Evolutionary conservation across 2,888 invertebrate species (phyloP), one percentile per base, ranked within the genome.

Genomic region (Chloromyia formosa): DNA sequence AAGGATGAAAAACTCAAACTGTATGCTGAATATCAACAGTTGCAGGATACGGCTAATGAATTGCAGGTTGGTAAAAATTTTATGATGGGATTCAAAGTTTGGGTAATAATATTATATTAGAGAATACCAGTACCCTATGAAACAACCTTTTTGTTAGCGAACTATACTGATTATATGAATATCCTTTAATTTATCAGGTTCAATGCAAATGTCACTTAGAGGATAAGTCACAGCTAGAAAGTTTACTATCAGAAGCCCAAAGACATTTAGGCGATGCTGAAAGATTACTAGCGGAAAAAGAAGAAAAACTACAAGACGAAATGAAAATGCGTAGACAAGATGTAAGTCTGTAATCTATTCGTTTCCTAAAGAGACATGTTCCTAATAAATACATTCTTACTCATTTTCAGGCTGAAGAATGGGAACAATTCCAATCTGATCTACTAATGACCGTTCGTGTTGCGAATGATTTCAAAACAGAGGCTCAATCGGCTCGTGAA

Each of bases 401-500:
- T 35, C 4, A 66, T 73, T 62, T 75, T 20, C 16, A 81, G 80
- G 82, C 82, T 79, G 90, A 93, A 27, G 97, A 97, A 84, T 97
- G 97, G 97, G 92, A 94, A 81, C 95, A 95, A 85, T 97, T 97
- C 87, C 96, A 97, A 86, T 92, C 93, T 78, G 97, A 97, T 85
- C 88, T 97, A 1, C 87, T 96, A 61, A 94, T 94, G 87, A 95
- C 97, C 0, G 97, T 97, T 0, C 90, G 96, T 27, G 96, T 97
- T 14, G 97, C 97, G 53, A 96, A 97, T 85, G 96, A 97, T 86
- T 96, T 97, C 86, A 95, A 96, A 86, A 94, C 94, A n/a, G 97
- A 97, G 84, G 95, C 96, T 0, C 93, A 94, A 82, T 96, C 95
- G 83, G 95, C 95, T 0, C 93, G 94, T 81, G 90, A 93, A 77